phyloP scores from a whole-genome alignment of 1,140 invertebrate species.

The Bombus vancouverensis region DNA sequence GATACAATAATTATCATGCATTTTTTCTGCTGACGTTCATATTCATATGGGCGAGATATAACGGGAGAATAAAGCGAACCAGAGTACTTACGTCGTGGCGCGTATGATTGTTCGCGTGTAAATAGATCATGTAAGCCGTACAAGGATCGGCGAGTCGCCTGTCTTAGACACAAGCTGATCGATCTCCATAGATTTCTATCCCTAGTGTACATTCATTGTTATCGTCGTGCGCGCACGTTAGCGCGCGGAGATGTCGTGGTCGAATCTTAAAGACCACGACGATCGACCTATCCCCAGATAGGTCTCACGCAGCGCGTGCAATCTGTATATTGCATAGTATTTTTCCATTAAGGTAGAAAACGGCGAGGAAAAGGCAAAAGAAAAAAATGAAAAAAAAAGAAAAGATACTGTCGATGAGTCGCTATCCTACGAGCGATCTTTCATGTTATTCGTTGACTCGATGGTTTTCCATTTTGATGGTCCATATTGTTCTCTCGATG shows the following conservation, averaged over 20 bases:
- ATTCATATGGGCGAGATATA: neutral
- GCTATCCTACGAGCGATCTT: neutral
- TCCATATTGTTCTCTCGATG: neutral
- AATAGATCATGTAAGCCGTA: neutral
- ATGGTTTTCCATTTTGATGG: neutral
- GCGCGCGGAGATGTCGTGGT: too few species aligned
- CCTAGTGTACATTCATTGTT: conserved; percentile 11
- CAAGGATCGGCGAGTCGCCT: neutral
- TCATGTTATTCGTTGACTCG: neutral
- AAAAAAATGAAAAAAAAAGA: neutral
- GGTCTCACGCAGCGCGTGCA: conserved; percentile 8
- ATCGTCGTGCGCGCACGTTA: neutral
- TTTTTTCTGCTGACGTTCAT: neutral
- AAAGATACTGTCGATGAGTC: neutral
- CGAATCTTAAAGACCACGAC: too few species aligned
- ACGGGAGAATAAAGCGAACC: neutral
- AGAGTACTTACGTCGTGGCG: conserved; percentile 19
- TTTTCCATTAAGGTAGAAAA: conserved; percentile 56
- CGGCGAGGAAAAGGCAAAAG: neutral
- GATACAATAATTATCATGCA: conserved; percentile 21
- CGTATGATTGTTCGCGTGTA: conserved; percentile 23
- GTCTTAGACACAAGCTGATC: neutral
- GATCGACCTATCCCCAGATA: neutral
- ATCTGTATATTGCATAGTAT: conserved; percentile 59
- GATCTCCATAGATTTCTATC: conserved; percentile 17